These are phyloP conservation scores for Eunapius fragilis DNA, from an alignment of 37 sponge, comb jelly and placozoan species.

Conservation along the genomic window DNA sequence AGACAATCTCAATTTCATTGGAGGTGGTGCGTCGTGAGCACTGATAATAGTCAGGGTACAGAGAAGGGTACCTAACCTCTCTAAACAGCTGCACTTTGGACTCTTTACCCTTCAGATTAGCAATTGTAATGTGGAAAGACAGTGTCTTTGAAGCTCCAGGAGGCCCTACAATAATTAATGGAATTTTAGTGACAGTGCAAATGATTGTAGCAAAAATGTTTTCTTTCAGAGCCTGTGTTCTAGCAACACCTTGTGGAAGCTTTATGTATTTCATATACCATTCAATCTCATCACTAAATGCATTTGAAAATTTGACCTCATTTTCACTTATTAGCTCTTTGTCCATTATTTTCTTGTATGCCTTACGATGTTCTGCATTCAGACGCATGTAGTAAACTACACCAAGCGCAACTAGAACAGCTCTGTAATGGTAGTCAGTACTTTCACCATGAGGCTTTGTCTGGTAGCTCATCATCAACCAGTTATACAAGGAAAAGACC, in stretches of 20 bases:
- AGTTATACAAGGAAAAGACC: constrained; percentile 79
- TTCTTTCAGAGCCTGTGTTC: constrained; percentile 70
- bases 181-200: constrained; percentile 46
- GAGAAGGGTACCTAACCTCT: not conserved
- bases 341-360: constrained; percentile 25
- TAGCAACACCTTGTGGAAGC: constrained; percentile 66
- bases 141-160: constrained; percentile 81
- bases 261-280: constrained; percentile 15
- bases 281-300: constrained; percentile 23
- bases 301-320: not conserved
- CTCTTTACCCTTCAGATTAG: constrained; percentile 64
- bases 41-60: constrained; percentile 61
- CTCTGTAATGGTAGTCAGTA: constrained; percentile 36
- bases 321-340: not conserved
- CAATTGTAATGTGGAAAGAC: constrained; percentile 57
- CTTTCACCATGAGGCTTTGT: constrained; percentile 5
- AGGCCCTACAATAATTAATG: constrained; percentile 76
- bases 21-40: constrained; percentile 70
- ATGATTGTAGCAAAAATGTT: constrained; percentile 62
- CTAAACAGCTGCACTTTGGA: constrained; percentile 22
- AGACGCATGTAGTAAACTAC: constrained; percentile 85
- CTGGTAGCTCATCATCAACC: constrained; percentile 59
- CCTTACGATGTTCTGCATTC: constrained; percentile 35
- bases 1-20: constrained; percentile 65
- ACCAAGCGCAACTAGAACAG: constrained; percentile 79